These are phyloP conservation scores for Phymatocera aterrima DNA, from an alignment of 2,888 invertebrate species.

Conservation along the genomic window DNA sequence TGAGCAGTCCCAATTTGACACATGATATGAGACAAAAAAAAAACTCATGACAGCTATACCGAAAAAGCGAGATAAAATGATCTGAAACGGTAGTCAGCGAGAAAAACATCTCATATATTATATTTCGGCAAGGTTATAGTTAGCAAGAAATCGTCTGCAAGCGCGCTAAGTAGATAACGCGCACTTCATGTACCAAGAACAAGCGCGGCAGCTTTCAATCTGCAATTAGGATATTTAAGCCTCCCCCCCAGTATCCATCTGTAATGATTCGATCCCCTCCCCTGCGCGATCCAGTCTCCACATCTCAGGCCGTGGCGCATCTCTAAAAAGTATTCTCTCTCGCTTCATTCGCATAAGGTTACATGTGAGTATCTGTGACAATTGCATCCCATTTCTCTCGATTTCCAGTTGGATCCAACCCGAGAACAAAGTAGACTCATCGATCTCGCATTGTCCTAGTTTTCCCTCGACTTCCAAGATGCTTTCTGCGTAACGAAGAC, in stretches of 20 bases:
- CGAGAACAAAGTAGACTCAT: constrained; percentile 11
- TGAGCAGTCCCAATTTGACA: constrained; percentile 32
- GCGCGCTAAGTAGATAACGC: constrained; percentile 40
- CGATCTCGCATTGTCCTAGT: constrained; percentile 34
- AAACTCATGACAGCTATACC: constrained; percentile 30
- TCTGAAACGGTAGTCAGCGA: constrained; percentile 20
- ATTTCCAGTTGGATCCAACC: neutral
- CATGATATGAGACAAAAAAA: constrained; percentile 39
- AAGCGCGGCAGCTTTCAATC: constrained; percentile 39
- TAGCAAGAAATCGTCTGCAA: constrained; percentile 28
- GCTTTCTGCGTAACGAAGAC: neutral
- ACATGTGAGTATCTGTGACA: constrained; percentile 28
- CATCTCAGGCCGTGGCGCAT: constrained; percentile 15
- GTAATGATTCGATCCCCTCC: constrained; percentile 30
- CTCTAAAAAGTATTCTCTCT: neutral
- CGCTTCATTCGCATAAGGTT: neutral
- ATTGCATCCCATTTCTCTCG: constrained; percentile 36
- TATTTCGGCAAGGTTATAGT: constrained; percentile 12
- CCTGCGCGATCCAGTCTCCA: constrained; percentile 25
- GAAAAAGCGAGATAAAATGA: constrained; percentile 25
- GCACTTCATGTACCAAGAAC: constrained; percentile 19
- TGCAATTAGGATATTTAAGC: constrained; percentile 36
- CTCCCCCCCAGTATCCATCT: neutral
- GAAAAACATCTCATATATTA: constrained; percentile 33
- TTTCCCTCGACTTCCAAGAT: neutral